Conservation (phyloP, 2,888 invertebrate genomes). For the Schizaphis graminum region DNA sequence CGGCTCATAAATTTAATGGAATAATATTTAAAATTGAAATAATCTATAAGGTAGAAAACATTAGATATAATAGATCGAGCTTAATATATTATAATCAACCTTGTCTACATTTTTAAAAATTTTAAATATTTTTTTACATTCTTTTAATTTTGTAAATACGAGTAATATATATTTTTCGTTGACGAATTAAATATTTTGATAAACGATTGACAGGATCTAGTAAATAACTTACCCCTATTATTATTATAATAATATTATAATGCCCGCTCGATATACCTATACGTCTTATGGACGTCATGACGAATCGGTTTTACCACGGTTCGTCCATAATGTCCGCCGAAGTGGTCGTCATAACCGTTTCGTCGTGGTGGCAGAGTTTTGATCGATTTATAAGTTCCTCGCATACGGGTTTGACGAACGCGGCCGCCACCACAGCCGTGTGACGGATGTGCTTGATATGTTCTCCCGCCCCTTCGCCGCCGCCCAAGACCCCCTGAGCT, state of each 20-base stretch:
- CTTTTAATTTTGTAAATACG: background rate
- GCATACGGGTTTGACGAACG: background rate
- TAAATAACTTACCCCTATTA: background rate
- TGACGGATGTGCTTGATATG: slow-evolving; percentile 48
- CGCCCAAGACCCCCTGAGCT: background rate
- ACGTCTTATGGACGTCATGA: background rate
- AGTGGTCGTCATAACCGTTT: slow-evolving; percentile 21
- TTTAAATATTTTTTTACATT: background rate
- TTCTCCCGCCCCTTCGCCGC: background rate
- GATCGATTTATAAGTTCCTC: slow-evolving; percentile 36
- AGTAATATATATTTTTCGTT: background rate
- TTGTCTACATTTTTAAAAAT: background rate
- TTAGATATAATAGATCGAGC: background rate
- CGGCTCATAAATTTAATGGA: background rate
- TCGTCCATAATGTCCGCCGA: background rate
- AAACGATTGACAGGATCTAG: background rate
- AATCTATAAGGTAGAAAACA: background rate
- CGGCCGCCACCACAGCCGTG: background rate
- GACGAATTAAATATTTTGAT: background rate
- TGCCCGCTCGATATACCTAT: background rate
- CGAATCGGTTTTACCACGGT: background rate
- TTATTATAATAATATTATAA: background rate
- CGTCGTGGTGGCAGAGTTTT: slow-evolving; percentile 21
- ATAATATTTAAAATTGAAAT: background rate
- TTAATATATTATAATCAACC: background rate